Evolutionary conservation across 2,113 vertebrate species (phyloP).

Genomic region (Calypte anna): DNA sequence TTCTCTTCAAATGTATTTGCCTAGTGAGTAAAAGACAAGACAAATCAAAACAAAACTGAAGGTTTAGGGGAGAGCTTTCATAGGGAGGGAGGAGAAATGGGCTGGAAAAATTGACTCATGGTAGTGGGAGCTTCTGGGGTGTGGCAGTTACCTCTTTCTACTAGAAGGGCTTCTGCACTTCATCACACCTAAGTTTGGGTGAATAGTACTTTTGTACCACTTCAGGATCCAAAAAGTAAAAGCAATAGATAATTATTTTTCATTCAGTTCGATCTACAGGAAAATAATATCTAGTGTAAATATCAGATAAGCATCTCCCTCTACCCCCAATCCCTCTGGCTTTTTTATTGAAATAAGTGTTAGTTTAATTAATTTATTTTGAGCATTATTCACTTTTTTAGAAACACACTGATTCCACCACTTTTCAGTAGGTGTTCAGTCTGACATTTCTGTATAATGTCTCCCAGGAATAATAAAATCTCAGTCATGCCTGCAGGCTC

Average conservation of each 20-base stretch:
- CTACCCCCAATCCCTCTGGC: rapidly evolving
- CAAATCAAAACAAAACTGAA: background rate
- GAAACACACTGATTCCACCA: background rate
- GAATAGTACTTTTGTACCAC: background rate
- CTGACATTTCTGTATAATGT: background rate
- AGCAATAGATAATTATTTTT: background rate
- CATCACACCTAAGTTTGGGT: background rate
- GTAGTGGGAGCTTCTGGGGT: background rate
- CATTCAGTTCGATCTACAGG: background rate
- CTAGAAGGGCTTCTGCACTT: background rate
- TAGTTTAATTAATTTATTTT: background rate
- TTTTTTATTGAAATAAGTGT: background rate
- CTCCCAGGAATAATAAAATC: conserved; percentile 26
- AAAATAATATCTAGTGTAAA: background rate
- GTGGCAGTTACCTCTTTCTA: background rate
- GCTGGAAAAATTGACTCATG: background rate
- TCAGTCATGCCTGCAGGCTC: background rate
- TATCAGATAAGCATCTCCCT: background rate
- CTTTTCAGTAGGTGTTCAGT: background rate
- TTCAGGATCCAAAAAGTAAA: background rate
- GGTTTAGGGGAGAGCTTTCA: background rate
- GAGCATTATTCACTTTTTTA: background rate
- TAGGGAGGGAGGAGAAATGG: background rate
- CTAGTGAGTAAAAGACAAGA: background rate
- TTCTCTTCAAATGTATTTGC: background rate